These are phyloP conservation scores for Ichneumoninae sp. DNA, from an alignment of 2,888 invertebrate species.

Conservation along the genomic window DNA sequence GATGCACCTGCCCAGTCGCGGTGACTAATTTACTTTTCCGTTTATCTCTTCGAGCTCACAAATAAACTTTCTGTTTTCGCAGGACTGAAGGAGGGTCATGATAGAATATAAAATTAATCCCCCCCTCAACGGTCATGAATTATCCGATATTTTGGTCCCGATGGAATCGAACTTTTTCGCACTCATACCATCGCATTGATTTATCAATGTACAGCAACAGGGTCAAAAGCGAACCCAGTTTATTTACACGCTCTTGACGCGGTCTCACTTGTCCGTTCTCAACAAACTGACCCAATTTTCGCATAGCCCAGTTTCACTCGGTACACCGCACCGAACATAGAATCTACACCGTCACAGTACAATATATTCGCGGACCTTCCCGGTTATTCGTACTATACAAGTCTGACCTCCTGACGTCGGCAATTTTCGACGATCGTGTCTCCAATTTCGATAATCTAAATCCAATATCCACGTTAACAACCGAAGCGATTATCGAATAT, in stretches of 20 bases:
- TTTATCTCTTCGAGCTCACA: conserved; percentile 34
- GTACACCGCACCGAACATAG: conserved; percentile 9
- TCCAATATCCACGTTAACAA: not conserved
- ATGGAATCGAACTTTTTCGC: conserved; percentile 1
- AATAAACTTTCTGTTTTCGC: conserved; percentile 35
- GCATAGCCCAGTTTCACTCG: conserved; percentile 26
- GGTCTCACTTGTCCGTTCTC: conserved; percentile 8
- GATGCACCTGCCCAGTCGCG: conserved; percentile 56
- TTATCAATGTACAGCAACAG: conserved; percentile 12
- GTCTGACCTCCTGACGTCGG: conserved; percentile 18
- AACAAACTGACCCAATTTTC: conserved; percentile 48
- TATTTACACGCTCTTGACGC: conserved; percentile 6
- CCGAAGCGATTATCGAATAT: too few relatives aligned
- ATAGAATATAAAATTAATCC: not conserved
- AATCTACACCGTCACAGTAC: conserved; percentile 1
- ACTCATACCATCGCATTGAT: not conserved
- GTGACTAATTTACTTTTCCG: conserved; percentile 57
- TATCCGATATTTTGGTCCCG: not conserved
- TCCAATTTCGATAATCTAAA: not conserved
- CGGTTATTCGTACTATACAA: not conserved
- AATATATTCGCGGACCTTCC: conserved; percentile 8
- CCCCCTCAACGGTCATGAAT: not conserved
- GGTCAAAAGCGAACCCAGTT: conserved; percentile 11
- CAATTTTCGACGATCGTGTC: not conserved
- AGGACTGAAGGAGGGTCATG: not conserved